phyloP scores from a whole-genome alignment of 2,113 vertebrate genomes.

The Lichenostomus cassidix region DNA sequence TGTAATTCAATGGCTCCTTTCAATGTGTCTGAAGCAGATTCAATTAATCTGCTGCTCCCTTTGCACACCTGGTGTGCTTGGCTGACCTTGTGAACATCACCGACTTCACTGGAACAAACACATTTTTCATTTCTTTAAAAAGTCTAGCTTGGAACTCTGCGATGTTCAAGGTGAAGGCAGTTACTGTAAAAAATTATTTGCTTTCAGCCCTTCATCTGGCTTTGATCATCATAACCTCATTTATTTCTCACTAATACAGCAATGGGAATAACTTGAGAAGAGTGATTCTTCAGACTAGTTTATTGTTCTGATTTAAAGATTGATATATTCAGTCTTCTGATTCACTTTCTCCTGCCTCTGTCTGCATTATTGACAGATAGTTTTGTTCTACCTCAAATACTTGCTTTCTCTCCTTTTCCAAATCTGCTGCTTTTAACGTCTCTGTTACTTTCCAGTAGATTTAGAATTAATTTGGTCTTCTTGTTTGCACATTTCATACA shows the following conservation, averaged over 20 bases:
- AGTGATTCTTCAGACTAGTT: background rate
- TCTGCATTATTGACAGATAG: background rate
- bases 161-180: background rate
- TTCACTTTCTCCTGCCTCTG: background rate
- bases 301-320: background rate
- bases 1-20: background rate
- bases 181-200: background rate
- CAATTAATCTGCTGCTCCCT: background rate
- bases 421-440: background rate
- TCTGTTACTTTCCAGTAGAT: background rate
- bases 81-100: background rate
- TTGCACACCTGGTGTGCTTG: background rate
- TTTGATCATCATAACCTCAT: background rate
- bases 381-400: background rate
- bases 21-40: background rate
- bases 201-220: background rate
- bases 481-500: background rate
- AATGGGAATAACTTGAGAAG: background rate
- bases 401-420: background rate
- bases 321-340: background rate
- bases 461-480: background rate
- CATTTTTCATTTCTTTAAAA: background rate
- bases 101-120: background rate
- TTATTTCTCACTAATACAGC: background rate
- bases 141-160: background rate